A percentile compares a stretch with the other conserved stretches of the same genome.
Conservation (phyloP, 1,140 invertebrate genomes). For the Neodiprion fabricii region DNA sequence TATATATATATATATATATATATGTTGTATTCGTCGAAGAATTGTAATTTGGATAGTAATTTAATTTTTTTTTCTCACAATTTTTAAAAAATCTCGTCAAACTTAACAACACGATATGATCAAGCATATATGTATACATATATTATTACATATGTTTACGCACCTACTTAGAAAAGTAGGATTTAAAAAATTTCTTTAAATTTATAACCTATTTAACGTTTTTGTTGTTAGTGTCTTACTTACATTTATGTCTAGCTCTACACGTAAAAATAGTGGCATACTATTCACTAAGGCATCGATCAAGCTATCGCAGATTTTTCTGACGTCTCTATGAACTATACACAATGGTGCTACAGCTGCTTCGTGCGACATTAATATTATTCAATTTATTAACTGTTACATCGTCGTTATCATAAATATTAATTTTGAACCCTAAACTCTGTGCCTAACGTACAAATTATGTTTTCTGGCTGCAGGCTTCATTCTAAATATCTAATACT, state of each 20-base stretch:
- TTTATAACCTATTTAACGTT: not conserved
- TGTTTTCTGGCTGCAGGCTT: too few relatives aligned
- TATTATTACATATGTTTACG: too few relatives aligned
- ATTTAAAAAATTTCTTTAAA: too few relatives aligned
- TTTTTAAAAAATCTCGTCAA: not conserved
- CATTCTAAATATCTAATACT: too few relatives aligned
- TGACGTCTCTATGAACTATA: not conserved
- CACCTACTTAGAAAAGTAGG: too few relatives aligned
- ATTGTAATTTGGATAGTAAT: not conserved
- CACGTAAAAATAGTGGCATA: not conserved
- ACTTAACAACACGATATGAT: conserved; percentile 1
- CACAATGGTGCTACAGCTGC: not conserved
- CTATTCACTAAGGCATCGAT: not conserved
- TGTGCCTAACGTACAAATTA: too few relatives aligned
- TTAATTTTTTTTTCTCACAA: not conserved
- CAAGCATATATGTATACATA: not conserved
- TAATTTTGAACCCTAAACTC: too few relatives aligned
- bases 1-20: not conserved
- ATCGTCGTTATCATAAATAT: too few relatives aligned
- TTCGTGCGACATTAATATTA: not conserved
- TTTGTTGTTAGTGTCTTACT: not conserved
- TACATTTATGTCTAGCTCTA: not conserved
- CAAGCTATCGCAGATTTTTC: not conserved
- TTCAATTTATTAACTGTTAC: too few relatives aligned
- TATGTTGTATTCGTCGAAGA: not conserved